A percentile compares a stretch with the other conserved stretches of the same genome.
Evolutionary conservation across 2,797 vertebrate species (phyloP).

Genomic region (Sebastes variabilis): DNA sequence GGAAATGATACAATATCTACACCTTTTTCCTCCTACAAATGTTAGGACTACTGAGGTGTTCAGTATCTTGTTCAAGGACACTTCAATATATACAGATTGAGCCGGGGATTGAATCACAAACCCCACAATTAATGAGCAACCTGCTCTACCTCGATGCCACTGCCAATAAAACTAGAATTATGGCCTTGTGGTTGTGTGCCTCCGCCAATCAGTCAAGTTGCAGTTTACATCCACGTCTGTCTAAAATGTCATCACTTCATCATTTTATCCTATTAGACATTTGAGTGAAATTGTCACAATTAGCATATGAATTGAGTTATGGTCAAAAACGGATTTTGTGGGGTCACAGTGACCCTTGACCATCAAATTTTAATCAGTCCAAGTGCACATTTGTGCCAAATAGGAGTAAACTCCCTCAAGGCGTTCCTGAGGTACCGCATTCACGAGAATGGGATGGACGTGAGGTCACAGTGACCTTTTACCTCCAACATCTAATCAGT

Average conservation of each 20-base stretch:
- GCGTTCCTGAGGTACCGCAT: too few species aligned
- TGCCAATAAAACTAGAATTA: neutral
- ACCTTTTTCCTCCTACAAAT: neutral
- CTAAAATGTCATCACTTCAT: neutral
- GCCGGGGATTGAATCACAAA: neutral
- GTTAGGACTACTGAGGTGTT: neutral
- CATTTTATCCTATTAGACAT: neutral
- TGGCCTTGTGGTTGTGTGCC: neutral
- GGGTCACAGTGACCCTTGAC: neutral
- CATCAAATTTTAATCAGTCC: neutral
- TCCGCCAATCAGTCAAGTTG: neutral
- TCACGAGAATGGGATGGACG: too few species aligned
- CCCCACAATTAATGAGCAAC: neutral
- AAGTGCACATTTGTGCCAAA: too few species aligned
- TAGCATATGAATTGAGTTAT: neutral
- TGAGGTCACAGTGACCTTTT: neutral
- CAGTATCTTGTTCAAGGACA: neutral
- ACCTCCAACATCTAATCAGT: neutral
- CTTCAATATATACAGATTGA: neutral
- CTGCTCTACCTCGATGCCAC: neutral
- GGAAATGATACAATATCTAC: neutral
- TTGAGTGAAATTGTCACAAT: neutral
- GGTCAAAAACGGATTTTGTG: neutral
- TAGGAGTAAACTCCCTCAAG: too few species aligned
- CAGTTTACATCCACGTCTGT: neutral